Evolutionary conservation across 2,113 vertebrate species (phyloP), one percentile per base, ranked within the genome.

Genomic region (Catagonus wagneri): DNA sequence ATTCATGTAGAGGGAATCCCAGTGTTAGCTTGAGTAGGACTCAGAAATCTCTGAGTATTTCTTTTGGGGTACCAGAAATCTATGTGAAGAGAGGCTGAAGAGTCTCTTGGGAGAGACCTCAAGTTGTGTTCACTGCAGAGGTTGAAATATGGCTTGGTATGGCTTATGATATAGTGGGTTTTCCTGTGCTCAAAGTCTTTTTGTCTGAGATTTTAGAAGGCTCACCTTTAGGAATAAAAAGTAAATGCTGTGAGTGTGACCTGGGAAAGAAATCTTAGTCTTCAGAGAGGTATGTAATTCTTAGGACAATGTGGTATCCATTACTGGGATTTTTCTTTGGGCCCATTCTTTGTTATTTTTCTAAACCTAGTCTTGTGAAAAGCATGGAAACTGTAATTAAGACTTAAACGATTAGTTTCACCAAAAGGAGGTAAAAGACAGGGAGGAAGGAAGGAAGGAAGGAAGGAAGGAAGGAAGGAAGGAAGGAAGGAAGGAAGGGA

Each of bases 311-410:
- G 27, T 79, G 29, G 34, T 44, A 66, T 93, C 58, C 95, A 29
- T 71, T 63, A 79, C 2, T 58, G 39, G 50, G 60, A 93, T 76
- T 93, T 74, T 52, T n/a, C n/a, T 87, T 90, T 83, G 81, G 58
- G 36, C 15, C 11, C 68, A 78, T 81, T 92, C 56, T 78, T 83
- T 85, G 39, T 60, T 93, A 54, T 83, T 93, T 93, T 96, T 76
- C 44, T 87, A 76, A 79, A 75, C 14, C 80, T 74, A 86, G 16
- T 80, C 65, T 88, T 84, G 1, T 61, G 50, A n/a, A 74, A 74
- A 83, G 8, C 60, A 81, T 52, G 34, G 52, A 85, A 76, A 65
- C 36, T 76, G 0, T 90, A 79, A 68, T 83, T 88, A 85, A 93
- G 25, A 68, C 6, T 56, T 84, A 92, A 39, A 79, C 39, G 13